These are phyloP conservation scores for Brachionus rubens DNA, from an alignment of 1,140 invertebrate species.

Conservation along the genomic window DNA sequence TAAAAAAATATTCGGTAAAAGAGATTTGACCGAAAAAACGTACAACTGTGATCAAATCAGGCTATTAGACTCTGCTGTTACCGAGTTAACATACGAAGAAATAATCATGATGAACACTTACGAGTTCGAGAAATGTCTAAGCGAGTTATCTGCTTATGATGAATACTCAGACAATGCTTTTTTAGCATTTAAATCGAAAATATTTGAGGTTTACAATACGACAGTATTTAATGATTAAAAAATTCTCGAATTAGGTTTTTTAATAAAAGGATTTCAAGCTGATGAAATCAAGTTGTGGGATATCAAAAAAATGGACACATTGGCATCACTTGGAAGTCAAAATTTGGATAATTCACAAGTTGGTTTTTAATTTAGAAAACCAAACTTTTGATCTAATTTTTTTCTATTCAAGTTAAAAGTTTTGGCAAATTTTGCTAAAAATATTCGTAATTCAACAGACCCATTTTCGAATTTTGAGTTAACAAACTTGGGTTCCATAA, in stretches of 20 bases:
- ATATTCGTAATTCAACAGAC: not conserved
- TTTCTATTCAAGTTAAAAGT: not conserved
- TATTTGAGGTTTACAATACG: not conserved
- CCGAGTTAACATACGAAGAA: constrained; percentile 6
- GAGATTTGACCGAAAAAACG: not conserved
- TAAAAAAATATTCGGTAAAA: not conserved
- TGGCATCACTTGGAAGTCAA: not conserved
- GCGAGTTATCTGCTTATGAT: not conserved
- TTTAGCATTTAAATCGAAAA: not conserved
- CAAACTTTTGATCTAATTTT: not conserved
- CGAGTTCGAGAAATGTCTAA: not conserved
- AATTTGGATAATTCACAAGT: not conserved
- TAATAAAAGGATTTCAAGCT: not conserved
- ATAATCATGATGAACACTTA: not conserved
- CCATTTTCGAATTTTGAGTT: not conserved
- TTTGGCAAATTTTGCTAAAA: not conserved
- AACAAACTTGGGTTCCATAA: not conserved
- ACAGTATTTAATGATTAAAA: not conserved
- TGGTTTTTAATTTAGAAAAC: not conserved
- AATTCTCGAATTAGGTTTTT: not conserved
- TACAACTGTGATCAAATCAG: not conserved
- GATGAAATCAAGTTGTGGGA: not conserved
- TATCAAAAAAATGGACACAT: constrained; percentile 7
- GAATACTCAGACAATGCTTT: not conserved
- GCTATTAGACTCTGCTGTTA: not conserved